phyloP scores from a whole-genome alignment of 2,888 invertebrate genomes.

The Merodon equestris region DNA sequence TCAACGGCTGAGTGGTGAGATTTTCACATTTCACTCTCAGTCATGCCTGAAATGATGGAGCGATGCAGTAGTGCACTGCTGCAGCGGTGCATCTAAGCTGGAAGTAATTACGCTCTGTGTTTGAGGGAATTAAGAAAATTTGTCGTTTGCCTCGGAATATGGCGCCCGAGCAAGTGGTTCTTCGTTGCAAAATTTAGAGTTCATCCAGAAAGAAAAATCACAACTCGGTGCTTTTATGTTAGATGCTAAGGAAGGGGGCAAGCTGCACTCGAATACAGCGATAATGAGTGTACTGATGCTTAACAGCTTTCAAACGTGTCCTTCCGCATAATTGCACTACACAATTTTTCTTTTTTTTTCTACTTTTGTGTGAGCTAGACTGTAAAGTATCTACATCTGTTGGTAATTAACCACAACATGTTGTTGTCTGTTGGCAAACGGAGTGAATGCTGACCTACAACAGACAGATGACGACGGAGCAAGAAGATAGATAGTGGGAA shows the following conservation, averaged over 20 bases:
- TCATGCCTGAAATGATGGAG: background rate
- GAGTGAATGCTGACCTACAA: too few relatives aligned
- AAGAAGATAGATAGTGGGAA: too few relatives aligned
- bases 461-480: too few relatives aligned
- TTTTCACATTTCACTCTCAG: constrained; percentile 10
- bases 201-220: constrained; percentile 5
- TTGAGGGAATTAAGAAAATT: constrained; percentile 44
- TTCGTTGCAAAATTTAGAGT: background rate
- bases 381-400: constrained; percentile 20
- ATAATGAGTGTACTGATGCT: constrained; percentile 20
- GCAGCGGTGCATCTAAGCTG: constrained; percentile 30
- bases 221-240: background rate
- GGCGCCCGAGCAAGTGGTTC: too few relatives aligned
- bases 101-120: constrained; percentile 43
- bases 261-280: background rate
- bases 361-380: constrained; percentile 3
- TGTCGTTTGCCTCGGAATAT: too few relatives aligned
- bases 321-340: constrained; percentile 15
- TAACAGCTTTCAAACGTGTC: constrained; percentile 38
- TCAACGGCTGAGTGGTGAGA: constrained; percentile 57
- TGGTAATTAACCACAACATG: constrained; percentile 10
- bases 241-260: background rate
- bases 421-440: background rate
- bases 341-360: background rate
- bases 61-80: background rate